Percentiles rank a stretch among this genome's conserved stretches.
Conservation (phyloP, 2,797 vertebrate species). For the Microctenopoma lineatum region DNA sequence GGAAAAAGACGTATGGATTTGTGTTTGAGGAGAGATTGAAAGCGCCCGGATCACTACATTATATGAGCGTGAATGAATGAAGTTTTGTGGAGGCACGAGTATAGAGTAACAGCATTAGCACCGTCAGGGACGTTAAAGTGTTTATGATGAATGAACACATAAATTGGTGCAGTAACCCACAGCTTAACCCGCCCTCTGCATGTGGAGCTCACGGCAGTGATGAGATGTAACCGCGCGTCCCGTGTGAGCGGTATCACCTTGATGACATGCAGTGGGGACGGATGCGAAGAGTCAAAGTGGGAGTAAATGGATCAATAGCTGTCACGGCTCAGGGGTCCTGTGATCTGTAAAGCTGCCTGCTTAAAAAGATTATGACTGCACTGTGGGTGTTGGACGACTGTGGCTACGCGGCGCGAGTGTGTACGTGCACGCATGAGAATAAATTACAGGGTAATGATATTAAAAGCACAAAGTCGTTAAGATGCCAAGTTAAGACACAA, state of each 20-base stretch:
- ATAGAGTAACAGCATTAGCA: background rate
- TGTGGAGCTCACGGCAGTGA: slow-evolving; percentile 4
- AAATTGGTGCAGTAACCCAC: too few relatives aligned
- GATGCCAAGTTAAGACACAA: slow-evolving; percentile 97
- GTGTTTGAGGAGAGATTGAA: slow-evolving; percentile 7
- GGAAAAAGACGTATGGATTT: background rate
- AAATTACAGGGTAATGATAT: slow-evolving; percentile 98
- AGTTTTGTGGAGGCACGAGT: background rate
- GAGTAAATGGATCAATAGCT: slow-evolving; percentile 74
- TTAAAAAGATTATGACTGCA: slow-evolving; percentile 74
- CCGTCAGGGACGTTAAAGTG: background rate
- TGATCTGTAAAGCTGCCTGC: slow-evolving; percentile 70
- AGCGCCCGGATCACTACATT: background rate
- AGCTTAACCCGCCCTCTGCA: background rate
- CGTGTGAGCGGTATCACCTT: slow-evolving; percentile 41
- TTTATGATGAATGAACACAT: background rate
- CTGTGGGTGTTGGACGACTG: slow-evolving; percentile 59
- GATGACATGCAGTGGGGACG: slow-evolving; percentile 41
- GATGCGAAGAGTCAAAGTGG: slow-evolving; percentile 48
- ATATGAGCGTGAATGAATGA: too few relatives aligned
- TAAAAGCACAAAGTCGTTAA: slow-evolving; percentile 99
- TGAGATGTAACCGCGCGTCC: slow-evolving; percentile 15
- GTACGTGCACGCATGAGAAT: slow-evolving; percentile 84
- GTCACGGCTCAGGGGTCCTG: slow-evolving; percentile 61
- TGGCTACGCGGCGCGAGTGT: slow-evolving; percentile 38